Percentiles rank a stretch among this genome's conserved stretches.
phyloP scores from a whole-genome alignment of 37 sponge, comb jelly and placozoan species.

The Halichondria panicea region DNA sequence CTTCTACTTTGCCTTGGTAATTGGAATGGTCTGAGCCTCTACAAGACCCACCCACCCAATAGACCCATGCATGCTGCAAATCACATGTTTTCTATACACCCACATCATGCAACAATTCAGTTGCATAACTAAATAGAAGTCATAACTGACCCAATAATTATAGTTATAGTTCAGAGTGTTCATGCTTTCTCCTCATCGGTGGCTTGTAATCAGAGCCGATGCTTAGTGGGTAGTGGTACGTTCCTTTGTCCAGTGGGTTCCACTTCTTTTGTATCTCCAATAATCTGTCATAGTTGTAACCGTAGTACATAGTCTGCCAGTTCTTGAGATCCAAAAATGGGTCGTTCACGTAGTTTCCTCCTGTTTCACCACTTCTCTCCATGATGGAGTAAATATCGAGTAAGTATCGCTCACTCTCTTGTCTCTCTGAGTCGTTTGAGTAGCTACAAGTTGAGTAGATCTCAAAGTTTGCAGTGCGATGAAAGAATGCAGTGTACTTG shows the following conservation, averaged over 20 bases:
- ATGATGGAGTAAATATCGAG: neutral
- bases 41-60: no score
- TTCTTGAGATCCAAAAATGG: neutral
- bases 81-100: no score
- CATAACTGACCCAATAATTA: no score
- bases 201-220: neutral
- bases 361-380: neutral
- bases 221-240: neutral
- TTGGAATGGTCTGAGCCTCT: no score
- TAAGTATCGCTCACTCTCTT: neutral
- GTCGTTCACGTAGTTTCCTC: slow-evolving; percentile 35
- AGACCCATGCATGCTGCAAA: no score
- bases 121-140: no score
- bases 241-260: slow-evolving; percentile 5
- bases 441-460: slow-evolving; percentile 18
- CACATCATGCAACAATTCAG: no score
- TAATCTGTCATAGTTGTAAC: slow-evolving; percentile 14
- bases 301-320: slow-evolving; percentile 25
- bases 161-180: no score
- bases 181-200: no score
- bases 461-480: neutral
- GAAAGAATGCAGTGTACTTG: neutral
- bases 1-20: no score
- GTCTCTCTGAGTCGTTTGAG: neutral
- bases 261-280: slow-evolving; percentile 14